phyloP scores from a whole-genome alignment of 2,797 vertebrate genomes.

The Remorina albescens region DNA sequence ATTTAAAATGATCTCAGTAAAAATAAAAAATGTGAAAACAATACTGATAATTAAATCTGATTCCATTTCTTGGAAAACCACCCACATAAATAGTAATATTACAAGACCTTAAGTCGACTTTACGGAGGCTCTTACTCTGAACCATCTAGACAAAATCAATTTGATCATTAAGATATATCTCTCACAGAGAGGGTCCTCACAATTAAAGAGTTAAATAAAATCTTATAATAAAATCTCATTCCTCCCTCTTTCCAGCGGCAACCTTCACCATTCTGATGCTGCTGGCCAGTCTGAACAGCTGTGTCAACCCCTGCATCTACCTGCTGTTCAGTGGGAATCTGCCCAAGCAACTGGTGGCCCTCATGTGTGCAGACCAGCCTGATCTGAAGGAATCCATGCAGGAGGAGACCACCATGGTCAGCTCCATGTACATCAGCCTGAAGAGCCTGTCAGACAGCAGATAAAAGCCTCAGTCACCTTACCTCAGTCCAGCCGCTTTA shows the following conservation, averaged over 20 bases:
- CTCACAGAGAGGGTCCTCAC: neutral
- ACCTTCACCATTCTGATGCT: constrained; percentile 86
- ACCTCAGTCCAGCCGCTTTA: neutral
- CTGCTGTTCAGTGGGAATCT: constrained; percentile 79
- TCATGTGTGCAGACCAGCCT: constrained; percentile 54
- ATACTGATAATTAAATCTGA: neutral
- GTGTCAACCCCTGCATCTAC: constrained; percentile 86
- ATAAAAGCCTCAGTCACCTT: constrained; percentile 30
- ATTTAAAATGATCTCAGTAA: too few relatives aligned
- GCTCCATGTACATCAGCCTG: constrained; percentile 80
- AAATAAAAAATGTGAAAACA: too few relatives aligned
- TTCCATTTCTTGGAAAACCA: neutral
- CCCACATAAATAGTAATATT: neutral
- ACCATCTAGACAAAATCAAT: neutral
- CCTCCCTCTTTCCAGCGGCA: constrained; percentile 68
- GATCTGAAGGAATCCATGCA: constrained; percentile 70
- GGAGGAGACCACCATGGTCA: constrained; percentile 79
- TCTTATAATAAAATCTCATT: neutral
- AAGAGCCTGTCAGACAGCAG: constrained; percentile 75
- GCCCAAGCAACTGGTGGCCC: constrained; percentile 55
- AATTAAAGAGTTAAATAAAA: neutral
- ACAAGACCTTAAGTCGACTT: neutral
- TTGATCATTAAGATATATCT: too few relatives aligned
- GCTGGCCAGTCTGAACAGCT: constrained; percentile 85
- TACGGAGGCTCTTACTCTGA: neutral